Percentiles rank a stretch among this genome's conserved stretches.
Evolutionary conservation across 2,888 invertebrate genomes (phyloP).

Genomic region (Ophion obscuratus): DNA sequence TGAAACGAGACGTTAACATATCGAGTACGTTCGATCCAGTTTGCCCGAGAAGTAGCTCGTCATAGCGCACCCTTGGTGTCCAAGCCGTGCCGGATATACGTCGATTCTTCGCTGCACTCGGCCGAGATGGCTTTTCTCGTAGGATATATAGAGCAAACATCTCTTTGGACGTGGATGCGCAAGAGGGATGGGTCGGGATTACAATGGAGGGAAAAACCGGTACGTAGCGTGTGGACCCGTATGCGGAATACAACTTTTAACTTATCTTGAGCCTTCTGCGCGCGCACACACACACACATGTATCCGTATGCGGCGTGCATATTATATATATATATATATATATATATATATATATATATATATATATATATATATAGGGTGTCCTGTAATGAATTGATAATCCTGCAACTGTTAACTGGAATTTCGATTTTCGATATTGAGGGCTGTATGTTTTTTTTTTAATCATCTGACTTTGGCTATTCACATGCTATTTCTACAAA

Average conservation of each 20-base stretch:
- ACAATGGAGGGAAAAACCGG: slow-evolving; percentile 67
- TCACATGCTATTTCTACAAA: no score
- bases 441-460: no score
- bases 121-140: slow-evolving; percentile 41
- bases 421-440: no score
- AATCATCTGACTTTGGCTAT: no score
- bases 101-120: slow-evolving; percentile 36
- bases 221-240: slow-evolving; percentile 60
- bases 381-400: no score
- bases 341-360: no score
- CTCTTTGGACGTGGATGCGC: slow-evolving; percentile 7
- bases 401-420: no score
- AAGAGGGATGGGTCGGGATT: slow-evolving; percentile 54
- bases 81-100: slow-evolving; percentile 49
- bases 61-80: slow-evolving; percentile 53
- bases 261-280: slow-evolving; percentile 29
- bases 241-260: slow-evolving; percentile 61
- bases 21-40: slow-evolving; percentile 29
- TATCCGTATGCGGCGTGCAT: no score
- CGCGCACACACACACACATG: not conserved
- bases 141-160: slow-evolving; percentile 42
- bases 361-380: no score
- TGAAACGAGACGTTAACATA: slow-evolving; percentile 30
- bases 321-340: no score
- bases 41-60: slow-evolving; percentile 3